Evolutionary conservation across 2,797 vertebrate species (phyloP), one percentile per base, ranked within the genome.

Genomic region (Bucorvus abyssinicus): DNA sequence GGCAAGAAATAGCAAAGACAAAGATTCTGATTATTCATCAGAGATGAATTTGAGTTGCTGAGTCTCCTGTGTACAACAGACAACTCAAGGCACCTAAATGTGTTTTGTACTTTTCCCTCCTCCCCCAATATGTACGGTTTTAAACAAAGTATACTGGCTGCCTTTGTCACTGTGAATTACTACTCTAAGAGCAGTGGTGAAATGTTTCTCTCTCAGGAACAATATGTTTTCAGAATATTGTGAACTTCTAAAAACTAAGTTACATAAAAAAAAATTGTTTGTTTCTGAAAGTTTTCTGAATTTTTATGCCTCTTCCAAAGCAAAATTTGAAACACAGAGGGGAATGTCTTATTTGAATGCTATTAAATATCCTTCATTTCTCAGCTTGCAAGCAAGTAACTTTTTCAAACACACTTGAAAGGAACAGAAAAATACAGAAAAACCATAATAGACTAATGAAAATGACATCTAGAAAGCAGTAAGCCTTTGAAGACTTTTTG

Each of bases 111-210:
- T 92, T 80, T 78, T 81, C n/a, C 21, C 18, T 86, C 53, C 61
- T 92, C 36, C 91, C 69, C 65, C 52, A 64, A 86, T 93, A 91
- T 93, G 81, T 95, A 93, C 40, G 70, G 49, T 96, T 95, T 87
- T 86, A 87, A 92, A 87, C 90, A 87, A 88, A 94, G 88, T 94
- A 93, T 85, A 86, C 79, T 93, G 84, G 50, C 91, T 94, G 87
- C 74, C 80, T 96, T 96, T 95, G 74, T 94, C 94, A 96, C 93
- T 96, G 91, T 96, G 95, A 96, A 93, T 96, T 95, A 82, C 80
- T 86, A 90, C 74, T 91, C 85, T 87, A 95, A 93, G 52, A 93
- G 83, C 91, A 94, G 89, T 82, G 63, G 85, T 94, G 67, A 88
- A 97, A 95, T 94, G 83, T 94, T 96, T 94, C 77, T 94, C 56